phyloP scores from a whole-genome alignment of 2,797 vertebrate species.

The Chelon labrosus region DNA sequence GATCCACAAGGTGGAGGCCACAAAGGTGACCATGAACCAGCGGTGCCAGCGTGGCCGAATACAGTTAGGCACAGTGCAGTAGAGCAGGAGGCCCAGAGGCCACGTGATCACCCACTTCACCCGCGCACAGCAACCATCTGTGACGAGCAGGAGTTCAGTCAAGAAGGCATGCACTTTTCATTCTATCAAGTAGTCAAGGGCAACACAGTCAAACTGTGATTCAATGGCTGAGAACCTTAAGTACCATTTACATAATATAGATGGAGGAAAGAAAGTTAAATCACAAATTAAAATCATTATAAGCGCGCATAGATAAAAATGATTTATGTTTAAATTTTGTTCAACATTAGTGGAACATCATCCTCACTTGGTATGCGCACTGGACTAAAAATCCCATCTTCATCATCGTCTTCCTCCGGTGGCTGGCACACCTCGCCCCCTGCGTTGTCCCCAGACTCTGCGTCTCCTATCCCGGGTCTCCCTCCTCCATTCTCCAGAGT shows the following conservation, averaged over 20 bases:
- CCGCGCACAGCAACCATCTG: constrained; percentile 76
- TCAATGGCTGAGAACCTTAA: too few relatives aligned
- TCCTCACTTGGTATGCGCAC: constrained; percentile 81
- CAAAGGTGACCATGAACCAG: constrained; percentile 88
- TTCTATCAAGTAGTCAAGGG: background rate
- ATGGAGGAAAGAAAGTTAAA: too few relatives aligned
- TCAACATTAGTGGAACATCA: background rate
- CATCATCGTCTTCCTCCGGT: constrained; percentile 78
- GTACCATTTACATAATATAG: too few relatives aligned
- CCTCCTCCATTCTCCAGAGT: constrained; percentile 83
- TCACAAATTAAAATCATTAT: too few relatives aligned
- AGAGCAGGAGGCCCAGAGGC: constrained; percentile 86
- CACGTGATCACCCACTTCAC: constrained; percentile 86
- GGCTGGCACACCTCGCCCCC: constrained; percentile 57
- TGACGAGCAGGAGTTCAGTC: background rate
- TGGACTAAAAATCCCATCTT: constrained; percentile 78
- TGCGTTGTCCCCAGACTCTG: constrained; percentile 67
- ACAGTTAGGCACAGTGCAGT: constrained; percentile 87
- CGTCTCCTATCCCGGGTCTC: constrained; percentile 41
- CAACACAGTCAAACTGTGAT: too few relatives aligned
- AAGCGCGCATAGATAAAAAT: too few relatives aligned
- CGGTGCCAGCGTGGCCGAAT: constrained; percentile 85
- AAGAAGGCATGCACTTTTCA: background rate
- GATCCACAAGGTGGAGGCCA: constrained; percentile 87
- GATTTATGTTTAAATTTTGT: background rate